phyloP scores from a whole-genome alignment of 2,797 vertebrate genomes.

The Australoheros facetus region DNA sequence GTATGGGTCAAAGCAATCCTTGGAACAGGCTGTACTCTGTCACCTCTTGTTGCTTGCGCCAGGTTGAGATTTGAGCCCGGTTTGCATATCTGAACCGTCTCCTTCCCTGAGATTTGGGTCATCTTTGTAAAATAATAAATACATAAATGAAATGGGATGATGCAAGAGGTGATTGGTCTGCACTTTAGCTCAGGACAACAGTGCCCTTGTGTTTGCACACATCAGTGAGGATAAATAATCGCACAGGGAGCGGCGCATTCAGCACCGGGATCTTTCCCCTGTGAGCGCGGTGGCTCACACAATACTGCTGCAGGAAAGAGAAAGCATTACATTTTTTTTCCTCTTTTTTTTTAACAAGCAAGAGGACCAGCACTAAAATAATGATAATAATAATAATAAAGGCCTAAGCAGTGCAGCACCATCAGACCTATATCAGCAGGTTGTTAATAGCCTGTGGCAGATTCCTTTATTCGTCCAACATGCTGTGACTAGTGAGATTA shows the following conservation, averaged over 20 bases:
- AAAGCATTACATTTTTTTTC: neutral
- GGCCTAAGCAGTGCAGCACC: neutral
- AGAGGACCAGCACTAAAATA: neutral
- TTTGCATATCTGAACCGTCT: constrained; percentile 34
- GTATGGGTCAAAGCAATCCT: constrained; percentile 40
- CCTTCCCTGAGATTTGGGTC: constrained; percentile 12
- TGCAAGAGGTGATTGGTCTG: constrained; percentile 27
- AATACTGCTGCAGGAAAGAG: neutral
- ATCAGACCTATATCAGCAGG: constrained; percentile 16
- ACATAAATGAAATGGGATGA: neutral
- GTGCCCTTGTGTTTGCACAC: constrained; percentile 77
- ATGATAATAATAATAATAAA: too few species aligned
- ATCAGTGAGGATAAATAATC: constrained; percentile 78
- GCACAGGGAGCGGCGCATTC: constrained; percentile 67
- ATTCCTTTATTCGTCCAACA: constrained; percentile 47
- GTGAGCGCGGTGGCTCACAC: neutral
- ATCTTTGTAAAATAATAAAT: neutral
- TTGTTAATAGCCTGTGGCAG: constrained; percentile 21
- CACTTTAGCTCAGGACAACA: constrained; percentile 52
- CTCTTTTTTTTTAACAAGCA: neutral
- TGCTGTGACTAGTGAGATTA: constrained; percentile 39
- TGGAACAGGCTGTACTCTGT: constrained; percentile 49
- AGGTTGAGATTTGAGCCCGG: constrained; percentile 50
- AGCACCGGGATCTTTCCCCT: constrained; percentile 10
- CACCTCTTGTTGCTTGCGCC: constrained; percentile 47